Conservation (phyloP, 1,140 invertebrate genomes). For the Asbolus verrucosus region DNA sequence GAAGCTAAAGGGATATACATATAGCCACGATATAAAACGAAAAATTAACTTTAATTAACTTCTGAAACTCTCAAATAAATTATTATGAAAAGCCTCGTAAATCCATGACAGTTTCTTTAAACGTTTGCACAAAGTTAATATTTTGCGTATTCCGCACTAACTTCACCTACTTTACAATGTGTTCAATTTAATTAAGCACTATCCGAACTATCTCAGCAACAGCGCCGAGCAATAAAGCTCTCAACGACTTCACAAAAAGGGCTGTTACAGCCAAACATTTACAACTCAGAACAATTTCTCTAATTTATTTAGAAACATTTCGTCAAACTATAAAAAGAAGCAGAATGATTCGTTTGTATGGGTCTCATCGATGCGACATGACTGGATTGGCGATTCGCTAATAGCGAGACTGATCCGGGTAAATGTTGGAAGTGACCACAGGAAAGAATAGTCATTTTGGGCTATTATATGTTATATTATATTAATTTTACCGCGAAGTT, state of each 20-base stretch:
- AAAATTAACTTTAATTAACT: conserved; percentile 34
- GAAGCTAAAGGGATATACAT: background rate
- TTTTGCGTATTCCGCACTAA: conserved; percentile 8
- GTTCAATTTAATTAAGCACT: conserved; percentile 30
- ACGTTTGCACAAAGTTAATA: conserved; percentile 8
- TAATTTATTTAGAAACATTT: too few species aligned
- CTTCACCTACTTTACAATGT: conserved; percentile 32
- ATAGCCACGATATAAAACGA: conserved; percentile 3
- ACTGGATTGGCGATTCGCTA: too few species aligned
- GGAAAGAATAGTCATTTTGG: too few species aligned
- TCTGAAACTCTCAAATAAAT: conserved; percentile 14
- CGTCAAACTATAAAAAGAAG: too few species aligned
- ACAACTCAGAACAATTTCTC: conserved; percentile 14
- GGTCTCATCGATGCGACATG: too few species aligned
- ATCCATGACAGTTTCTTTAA: background rate
- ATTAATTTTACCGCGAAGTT: too few species aligned
- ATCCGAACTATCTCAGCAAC: conserved; percentile 20
- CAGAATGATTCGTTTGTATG: too few species aligned
- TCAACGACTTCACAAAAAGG: too few species aligned
- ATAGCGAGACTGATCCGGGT: too few species aligned
- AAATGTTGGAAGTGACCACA: too few species aligned
- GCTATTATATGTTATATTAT: too few species aligned
- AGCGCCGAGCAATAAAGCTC: conserved; percentile 1
- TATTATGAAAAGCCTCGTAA: conserved; percentile 5
- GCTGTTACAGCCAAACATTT: too few species aligned